Evolutionary conservation across 2,113 vertebrate genomes (phyloP).

Genomic region (Notothenia rossii): DNA sequence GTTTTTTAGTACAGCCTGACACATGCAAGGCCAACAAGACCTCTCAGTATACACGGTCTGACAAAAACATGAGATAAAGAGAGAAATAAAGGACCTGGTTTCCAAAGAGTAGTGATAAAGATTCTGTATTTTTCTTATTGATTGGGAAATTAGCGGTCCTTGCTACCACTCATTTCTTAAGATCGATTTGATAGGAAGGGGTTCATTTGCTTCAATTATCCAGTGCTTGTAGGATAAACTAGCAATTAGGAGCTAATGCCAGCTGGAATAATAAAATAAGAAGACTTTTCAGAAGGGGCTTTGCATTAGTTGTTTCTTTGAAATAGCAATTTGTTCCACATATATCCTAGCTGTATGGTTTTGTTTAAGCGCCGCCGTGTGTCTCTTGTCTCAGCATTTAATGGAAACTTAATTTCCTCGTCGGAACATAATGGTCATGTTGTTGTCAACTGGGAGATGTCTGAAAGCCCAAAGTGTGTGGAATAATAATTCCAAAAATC

Average conservation of each 20-base stretch:
- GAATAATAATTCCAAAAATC: conserved; percentile 44
- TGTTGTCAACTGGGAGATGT: conserved; percentile 60
- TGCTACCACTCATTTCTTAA: not conserved
- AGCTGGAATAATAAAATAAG: conserved; percentile 35
- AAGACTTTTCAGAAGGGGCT: conserved; percentile 18
- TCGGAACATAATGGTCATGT: conserved; percentile 60
- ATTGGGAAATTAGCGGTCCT: not conserved
- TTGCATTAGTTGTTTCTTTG: conserved; percentile 14
- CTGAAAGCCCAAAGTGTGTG: conserved; percentile 56
- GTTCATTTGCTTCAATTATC: conserved; percentile 65
- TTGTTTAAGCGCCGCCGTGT: conserved; percentile 51
- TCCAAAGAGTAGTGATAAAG: not conserved
- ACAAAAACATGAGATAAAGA: not conserved
- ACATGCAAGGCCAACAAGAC: conserved; percentile 11
- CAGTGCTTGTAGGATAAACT: conserved; percentile 51
- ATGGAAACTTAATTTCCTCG: conserved; percentile 64
- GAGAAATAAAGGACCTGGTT: not conserved
- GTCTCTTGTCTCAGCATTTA: conserved; percentile 42
- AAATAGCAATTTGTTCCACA: conserved; percentile 36
- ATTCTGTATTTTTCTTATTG: not conserved
- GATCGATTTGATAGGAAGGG: conserved; percentile 12
- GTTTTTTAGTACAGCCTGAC: conserved; percentile 25
- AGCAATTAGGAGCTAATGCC: conserved; percentile 61
- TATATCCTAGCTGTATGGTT: conserved; percentile 31
- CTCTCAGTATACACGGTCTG: conserved; percentile 16